Evolutionary conservation across 2,888 invertebrate species (phyloP), one percentile per base, ranked within the genome.

Genomic region (Serripes groenlandicus): DNA sequence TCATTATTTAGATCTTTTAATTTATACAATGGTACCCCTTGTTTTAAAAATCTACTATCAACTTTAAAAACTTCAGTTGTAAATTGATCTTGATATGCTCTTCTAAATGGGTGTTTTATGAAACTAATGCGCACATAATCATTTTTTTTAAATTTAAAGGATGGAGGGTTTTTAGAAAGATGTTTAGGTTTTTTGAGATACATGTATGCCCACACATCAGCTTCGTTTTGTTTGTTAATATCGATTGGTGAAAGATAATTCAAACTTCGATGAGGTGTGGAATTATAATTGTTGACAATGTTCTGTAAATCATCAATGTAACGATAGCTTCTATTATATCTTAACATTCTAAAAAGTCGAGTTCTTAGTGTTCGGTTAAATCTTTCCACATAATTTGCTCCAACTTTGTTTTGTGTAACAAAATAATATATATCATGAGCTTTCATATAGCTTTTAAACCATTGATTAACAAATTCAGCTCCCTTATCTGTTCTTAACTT

Each of bases 11-110:
- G 60, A 42, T 79, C 83, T 37, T 60, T 52, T 1, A 79, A 37
- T 62, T 79, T 79, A 64, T 83, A 83, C 32, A 76, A 35, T 21
- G 79, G 79, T 28, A 79, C 76, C 32, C 73, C 73, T 70, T 79
- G 79, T 73, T 54, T 79, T 70, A 83, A 72, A 11, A 78, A 21
- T 76, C 73, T 68, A 11, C 64, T 76, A n/a, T 72, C 68, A 28
- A 76, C 72, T 70, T 74, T 78, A 74, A 83, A 83, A 15, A 83
- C 76, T 56, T 79, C 79, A 1, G 78, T 60, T 30, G 78, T 75
- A 66, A 78, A 78, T 68, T 78, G 78, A 21, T 83, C 75, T 68
- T 82, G 78, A 75, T 78, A 83, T 11, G 78, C 68, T 21, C 82
- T 49, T 72, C 78, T 37, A 75, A 83, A 78, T 5, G 78, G 78